Conservation (phyloP, 1,140 invertebrate genomes). For the Zaprionus nigranus region DNA sequence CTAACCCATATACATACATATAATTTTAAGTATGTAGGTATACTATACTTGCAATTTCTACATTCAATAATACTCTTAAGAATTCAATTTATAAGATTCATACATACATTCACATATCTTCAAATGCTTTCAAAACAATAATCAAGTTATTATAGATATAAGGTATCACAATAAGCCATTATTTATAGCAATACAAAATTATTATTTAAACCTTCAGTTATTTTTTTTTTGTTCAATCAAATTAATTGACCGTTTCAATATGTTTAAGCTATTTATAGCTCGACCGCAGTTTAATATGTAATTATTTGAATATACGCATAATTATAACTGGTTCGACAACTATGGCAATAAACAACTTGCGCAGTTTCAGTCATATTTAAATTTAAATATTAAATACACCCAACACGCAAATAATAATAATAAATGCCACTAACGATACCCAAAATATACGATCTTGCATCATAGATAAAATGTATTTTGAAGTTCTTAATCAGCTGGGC, state of each 20-base stretch:
- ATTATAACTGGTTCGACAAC: not conserved
- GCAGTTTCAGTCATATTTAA: not conserved
- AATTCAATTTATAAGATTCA: too few species aligned
- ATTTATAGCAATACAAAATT: not conserved
- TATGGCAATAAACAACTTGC: not conserved
- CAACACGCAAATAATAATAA: constrained; percentile 38
- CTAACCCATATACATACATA: too few species aligned
- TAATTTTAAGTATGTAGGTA: too few species aligned
- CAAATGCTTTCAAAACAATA: too few species aligned
- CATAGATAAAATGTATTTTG: too few species aligned
- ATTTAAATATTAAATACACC: constrained; percentile 21
- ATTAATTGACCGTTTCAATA: not conserved
- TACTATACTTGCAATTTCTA: too few species aligned
- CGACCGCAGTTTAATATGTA: not conserved
- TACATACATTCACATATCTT: too few species aligned
- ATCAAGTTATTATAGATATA: not conserved
- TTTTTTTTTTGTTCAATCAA: not conserved
- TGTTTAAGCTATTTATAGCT: not conserved
- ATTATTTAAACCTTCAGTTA: not conserved
- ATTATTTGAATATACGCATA: not conserved
- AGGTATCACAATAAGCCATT: not conserved
- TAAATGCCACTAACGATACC: constrained; percentile 47
- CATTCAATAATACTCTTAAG: too few species aligned
- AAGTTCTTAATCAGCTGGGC: constrained; percentile 76
- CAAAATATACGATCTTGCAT: constrained; percentile 40